Base-by-base conservation (phyloP, 2,888 invertebrate species). In the Ochropleura plecta region DNA sequence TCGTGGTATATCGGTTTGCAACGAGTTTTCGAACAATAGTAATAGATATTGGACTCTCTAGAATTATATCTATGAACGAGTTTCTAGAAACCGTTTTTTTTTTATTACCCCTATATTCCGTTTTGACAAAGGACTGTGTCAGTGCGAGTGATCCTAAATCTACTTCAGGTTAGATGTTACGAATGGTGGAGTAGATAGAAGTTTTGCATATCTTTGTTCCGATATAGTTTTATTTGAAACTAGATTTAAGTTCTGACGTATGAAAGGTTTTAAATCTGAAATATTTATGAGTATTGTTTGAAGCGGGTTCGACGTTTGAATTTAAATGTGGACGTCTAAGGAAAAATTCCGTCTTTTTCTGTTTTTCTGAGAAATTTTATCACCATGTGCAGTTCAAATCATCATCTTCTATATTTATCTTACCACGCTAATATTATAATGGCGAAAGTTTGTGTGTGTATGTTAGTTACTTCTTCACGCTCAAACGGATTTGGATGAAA, bases 1-100 rank as follows among this genome's bases (percentile, higher is more conserved):
- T 91, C 89, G 88, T 89, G 86, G 85, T 88, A 86, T 89, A 91
- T 91, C 88, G 86, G 87, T 90, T 89, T 86, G 86, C 89, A 88
- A 89, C 86, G 88, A 86, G 88, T 87, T 88, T 86, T 74, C 81
- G 72, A 76, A 78, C 72, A 73, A 83, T 86, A 80, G 82, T 78
- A 78, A 79, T 81, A 78, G 79, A 83, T 79, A 81, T 68, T 59
- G 82, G 48, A 78, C 80, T 83, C 67, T 70, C 42, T 16, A 62
- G 57, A 75, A 80, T 82, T 85, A 76, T 76, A 69, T 73, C 55
- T 73, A 69, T 83, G 81, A 75, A 44, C 59, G 78, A 63, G 73
- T 76, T n/a, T 18, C 20, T 0, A 72, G 65, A 51, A 60, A 65
- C 60, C 44, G 62, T 51, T 67, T 59, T 59, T 44, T 79, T 48